Conservation (phyloP, 1,140 invertebrate species). For the Atta colombica region DNA sequence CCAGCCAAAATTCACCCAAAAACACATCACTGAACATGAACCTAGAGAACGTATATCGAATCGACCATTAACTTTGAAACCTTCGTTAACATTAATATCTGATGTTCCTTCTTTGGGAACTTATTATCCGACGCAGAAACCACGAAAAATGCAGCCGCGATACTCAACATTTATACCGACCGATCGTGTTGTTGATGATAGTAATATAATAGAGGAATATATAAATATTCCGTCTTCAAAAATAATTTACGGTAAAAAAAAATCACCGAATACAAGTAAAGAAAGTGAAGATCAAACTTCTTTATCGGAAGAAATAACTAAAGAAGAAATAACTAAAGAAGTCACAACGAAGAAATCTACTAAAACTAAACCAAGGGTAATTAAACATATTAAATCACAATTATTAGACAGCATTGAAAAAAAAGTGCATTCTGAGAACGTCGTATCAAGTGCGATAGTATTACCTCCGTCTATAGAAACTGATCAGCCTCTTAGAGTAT, state of each 20-base stretch:
- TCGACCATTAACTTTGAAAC: not conserved
- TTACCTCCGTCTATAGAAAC: conserved; percentile 51
- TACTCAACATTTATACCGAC: not conserved
- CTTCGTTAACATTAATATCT: not conserved
- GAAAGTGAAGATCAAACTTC: not conserved
- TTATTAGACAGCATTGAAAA: not conserved
- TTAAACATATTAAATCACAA: not conserved
- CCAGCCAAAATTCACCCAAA: not conserved
- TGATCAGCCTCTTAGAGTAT: conserved; percentile 32
- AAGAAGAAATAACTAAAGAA: not conserved
- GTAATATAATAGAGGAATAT: not conserved
- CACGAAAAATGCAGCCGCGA: not conserved
- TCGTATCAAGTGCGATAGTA: not conserved
- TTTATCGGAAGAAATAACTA: not conserved
- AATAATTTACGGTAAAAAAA: not conserved
- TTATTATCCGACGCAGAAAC: not conserved
- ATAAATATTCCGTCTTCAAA: too few species aligned
- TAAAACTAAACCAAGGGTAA: not conserved
- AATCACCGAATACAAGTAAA: not conserved
- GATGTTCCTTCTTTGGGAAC: not conserved
- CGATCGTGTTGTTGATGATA: not conserved
- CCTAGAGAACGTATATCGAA: not conserved
- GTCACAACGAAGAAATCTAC: not conserved
- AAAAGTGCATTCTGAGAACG: not conserved
- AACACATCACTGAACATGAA: not conserved